Evolutionary conservation across 2,797 vertebrate species (phyloP).

Genomic region (Semaprochilodus insignis): DNA sequence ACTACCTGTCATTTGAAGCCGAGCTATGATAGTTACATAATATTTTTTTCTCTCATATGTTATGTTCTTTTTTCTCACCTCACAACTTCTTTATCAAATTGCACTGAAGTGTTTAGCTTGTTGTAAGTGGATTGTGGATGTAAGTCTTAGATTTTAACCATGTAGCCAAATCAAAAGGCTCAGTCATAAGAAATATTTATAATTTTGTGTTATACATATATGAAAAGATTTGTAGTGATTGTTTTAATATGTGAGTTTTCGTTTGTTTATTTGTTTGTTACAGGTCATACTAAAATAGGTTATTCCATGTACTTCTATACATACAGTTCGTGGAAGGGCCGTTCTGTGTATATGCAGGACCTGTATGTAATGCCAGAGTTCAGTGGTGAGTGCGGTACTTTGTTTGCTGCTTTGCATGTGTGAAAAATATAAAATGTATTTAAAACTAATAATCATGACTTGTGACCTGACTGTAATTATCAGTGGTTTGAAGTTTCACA

Average conservation of each 20-base stretch:
- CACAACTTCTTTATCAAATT: background rate
- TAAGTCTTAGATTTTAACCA: background rate
- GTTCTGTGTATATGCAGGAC: constrained; percentile 83
- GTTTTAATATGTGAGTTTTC: background rate
- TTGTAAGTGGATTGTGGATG: background rate
- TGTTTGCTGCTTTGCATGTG: background rate
- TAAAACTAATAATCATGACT: background rate
- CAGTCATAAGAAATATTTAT: background rate
- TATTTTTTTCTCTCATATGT: background rate
- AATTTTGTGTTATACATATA: too few relatives aligned
- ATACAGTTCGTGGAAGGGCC: constrained; percentile 83
- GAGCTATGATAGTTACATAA: constrained; percentile 10
- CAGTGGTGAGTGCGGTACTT: constrained; percentile 72
- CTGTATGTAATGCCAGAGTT: constrained; percentile 87
- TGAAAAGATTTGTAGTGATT: background rate
- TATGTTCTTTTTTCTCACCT: background rate
- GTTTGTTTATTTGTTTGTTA: background rate
- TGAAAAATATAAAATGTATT: background rate
- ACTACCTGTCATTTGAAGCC: background rate
- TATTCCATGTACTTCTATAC: constrained; percentile 84
- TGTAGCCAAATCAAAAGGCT: background rate
- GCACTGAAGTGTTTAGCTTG: background rate
- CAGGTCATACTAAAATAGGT: constrained; percentile 82
- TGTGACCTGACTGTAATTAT: background rate
- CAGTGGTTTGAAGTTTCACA: background rate